phyloP scores from a whole-genome alignment of 2,888 invertebrate species.

The Operophtera brumata region DNA sequence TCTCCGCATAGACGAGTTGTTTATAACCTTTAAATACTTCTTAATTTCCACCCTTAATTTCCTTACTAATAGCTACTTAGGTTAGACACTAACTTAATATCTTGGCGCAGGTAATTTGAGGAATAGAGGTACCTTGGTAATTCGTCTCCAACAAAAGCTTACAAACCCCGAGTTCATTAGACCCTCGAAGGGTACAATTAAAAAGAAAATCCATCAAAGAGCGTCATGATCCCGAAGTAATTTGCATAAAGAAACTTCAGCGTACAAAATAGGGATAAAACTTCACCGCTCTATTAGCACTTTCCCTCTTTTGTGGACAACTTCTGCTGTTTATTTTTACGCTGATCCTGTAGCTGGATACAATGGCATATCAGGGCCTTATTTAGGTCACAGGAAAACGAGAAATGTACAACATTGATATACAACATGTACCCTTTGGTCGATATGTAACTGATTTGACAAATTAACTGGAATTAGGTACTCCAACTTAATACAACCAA shows the following conservation, averaged over 20 bases:
- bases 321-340: conserved; percentile 30
- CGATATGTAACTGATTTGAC: background rate
- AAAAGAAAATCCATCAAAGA: conserved; percentile 43
- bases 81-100: too few species aligned
- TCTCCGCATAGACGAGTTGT: too few species aligned
- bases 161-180: background rate
- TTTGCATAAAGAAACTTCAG: conserved; percentile 46
- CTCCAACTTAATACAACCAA: background rate
- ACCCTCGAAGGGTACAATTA: conserved; percentile 31
- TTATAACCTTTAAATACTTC: too few species aligned
- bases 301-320: conserved; percentile 33
- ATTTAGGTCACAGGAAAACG: conserved; percentile 12
- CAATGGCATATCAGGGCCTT: conserved; percentile 9
- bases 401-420: background rate
- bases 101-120: too few species aligned
- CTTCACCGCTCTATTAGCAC: conserved; percentile 43
- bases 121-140: too few species aligned
- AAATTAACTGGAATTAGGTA: background rate
- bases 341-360: conserved; percentile 16
- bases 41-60: too few species aligned
- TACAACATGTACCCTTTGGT: background rate
- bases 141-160: too few species aligned
- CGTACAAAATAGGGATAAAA: conserved; percentile 28
- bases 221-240: conserved; percentile 43
- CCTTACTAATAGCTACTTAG: too few species aligned